These are phyloP conservation scores for Engraulis encrasicolus DNA, from an alignment of 2,113 vertebrate genomes.

Conservation along the genomic window DNA sequence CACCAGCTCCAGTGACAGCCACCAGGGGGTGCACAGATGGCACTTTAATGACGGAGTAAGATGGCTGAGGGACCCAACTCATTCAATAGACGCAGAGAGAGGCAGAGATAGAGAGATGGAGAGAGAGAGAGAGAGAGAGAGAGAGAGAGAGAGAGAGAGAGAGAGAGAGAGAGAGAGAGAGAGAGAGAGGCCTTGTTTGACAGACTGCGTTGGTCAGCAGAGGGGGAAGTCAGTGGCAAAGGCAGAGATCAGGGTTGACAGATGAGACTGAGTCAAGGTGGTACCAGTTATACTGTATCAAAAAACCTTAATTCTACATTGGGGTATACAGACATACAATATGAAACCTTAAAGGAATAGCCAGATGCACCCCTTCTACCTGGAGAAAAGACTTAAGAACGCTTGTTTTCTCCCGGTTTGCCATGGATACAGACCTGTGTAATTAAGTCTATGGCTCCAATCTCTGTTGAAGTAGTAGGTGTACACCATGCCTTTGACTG, in stretches of 20 bases:
- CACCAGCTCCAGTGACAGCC: slow-evolving; percentile 52
- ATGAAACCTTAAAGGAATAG: no score
- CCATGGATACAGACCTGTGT: not conserved
- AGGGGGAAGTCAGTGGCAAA: not conserved
- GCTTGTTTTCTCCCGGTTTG: no score
- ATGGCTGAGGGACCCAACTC: slow-evolving; percentile 55
- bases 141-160: no score
- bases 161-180: not conserved
- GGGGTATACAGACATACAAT: no score
- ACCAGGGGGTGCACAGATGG: slow-evolving; percentile 57
- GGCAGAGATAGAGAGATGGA: not conserved
- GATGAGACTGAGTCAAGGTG: no score
- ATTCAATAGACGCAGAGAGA: slow-evolving; percentile 46
- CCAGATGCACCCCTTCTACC: not conserved
- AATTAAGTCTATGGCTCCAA: not conserved
- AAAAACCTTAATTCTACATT: no score
- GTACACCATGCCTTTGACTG: not conserved
- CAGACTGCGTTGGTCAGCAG: slow-evolving; percentile 1
- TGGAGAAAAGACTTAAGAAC: no score
- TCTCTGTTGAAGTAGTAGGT: not conserved
- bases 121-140: slow-evolving; percentile 8
- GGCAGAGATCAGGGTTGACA: not conserved
- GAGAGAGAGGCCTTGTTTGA: not conserved
- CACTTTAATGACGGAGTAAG: slow-evolving; percentile 57
- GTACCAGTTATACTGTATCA: no score